Evolutionary conservation across 2,113 vertebrate species (phyloP).

Genomic region (Protobothrops mucrosquamatus): DNA sequence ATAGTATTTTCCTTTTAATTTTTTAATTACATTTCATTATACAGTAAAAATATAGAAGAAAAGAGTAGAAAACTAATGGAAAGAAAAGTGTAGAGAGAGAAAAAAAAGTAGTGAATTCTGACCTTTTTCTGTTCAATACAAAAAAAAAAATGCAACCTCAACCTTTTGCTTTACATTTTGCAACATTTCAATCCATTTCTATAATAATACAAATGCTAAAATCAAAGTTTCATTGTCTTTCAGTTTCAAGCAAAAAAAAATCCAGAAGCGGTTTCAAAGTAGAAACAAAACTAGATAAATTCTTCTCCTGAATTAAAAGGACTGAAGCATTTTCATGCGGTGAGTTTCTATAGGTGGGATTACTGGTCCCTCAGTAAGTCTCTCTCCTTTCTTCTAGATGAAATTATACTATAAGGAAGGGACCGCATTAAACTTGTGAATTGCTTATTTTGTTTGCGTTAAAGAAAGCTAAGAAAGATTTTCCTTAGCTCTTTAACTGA

Average conservation of each 20-base stretch:
- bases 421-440: neutral
- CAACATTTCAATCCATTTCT: neutral
- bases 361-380: neutral
- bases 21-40: neutral
- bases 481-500: neutral
- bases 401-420: neutral
- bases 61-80: neutral
- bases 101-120: neutral
- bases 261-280: neutral
- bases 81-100: neutral
- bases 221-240: neutral
- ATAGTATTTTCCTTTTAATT: neutral
- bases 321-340: neutral
- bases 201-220: neutral
- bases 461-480: neutral
- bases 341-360: neutral
- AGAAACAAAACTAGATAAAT: neutral
- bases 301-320: neutral
- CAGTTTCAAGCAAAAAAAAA: neutral
- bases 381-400: neutral
- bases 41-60: neutral
- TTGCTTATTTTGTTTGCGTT: neutral
- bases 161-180: neutral
- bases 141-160: neutral
- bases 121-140: neutral